Evolutionary conservation across 2,797 vertebrate species (phyloP).

Genomic region (Tympanoctomys barrerae): DNA sequence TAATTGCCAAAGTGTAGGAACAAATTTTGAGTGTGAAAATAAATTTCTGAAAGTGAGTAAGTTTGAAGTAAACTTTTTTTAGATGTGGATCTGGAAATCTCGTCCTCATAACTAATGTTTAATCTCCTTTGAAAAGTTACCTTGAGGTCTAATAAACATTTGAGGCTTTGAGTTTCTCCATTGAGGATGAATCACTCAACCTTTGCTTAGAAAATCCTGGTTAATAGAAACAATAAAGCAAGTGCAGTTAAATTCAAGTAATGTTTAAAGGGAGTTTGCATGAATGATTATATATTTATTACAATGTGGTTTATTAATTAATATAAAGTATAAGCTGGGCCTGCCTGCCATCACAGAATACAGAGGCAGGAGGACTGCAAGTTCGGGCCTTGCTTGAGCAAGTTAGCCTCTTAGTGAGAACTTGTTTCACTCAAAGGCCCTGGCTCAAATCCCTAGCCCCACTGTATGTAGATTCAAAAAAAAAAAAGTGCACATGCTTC

Average conservation of each 20-base stretch:
- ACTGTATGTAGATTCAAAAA: not conserved
- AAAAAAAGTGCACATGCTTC: not conserved
- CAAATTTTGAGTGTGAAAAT: constrained; percentile 32
- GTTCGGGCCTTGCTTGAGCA: not conserved
- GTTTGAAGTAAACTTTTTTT: constrained; percentile 9
- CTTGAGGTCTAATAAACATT: constrained; percentile 10
- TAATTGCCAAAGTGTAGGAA: not conserved
- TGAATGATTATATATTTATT: not conserved
- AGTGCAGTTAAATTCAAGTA: not conserved
- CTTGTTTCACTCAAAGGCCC: not conserved
- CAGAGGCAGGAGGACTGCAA: not conserved
- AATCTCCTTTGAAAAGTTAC: constrained; percentile 54
- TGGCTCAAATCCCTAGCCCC: not conserved
- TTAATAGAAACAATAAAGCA: constrained; percentile 33
- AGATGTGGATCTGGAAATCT: not conserved
- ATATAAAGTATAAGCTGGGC: not conserved
- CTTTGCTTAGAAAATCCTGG: constrained; percentile 28
- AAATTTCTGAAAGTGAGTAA: constrained; percentile 13
- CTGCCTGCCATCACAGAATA: not conserved
- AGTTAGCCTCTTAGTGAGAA: not conserved
- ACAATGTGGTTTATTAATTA: not conserved
- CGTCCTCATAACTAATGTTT: constrained; percentile 10
- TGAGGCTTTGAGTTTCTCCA: constrained; percentile 35
- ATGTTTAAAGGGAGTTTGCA: not conserved
- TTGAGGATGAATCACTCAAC: constrained; percentile 2